Evolutionary conservation across 2,888 invertebrate genomes (phyloP).

Genomic region (Morpho helenor): DNA sequence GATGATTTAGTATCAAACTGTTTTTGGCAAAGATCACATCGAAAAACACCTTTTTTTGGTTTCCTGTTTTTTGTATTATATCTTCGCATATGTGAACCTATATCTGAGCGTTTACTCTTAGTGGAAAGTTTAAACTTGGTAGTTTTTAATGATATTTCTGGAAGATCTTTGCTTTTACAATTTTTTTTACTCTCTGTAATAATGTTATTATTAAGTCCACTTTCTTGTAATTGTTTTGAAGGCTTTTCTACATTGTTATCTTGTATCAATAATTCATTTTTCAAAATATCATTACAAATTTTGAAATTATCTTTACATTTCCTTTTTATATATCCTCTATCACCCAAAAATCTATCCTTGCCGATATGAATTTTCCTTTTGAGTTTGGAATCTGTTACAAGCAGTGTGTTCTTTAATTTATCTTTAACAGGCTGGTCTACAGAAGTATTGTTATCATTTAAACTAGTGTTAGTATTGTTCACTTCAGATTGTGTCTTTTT

Average conservation of each 20-base stretch:
- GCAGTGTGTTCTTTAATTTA: constrained; percentile 19
- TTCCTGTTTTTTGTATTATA: constrained; percentile 13
- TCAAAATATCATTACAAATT: constrained; percentile 53
- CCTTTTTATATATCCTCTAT: constrained; percentile 40
- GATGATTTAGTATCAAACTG: constrained; percentile 82
- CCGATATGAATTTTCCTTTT: constrained; percentile 19
- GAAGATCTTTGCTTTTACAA: constrained; percentile 20
- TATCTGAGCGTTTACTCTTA: constrained; percentile 8
- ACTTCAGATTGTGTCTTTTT: constrained; percentile 34
- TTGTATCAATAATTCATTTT: constrained; percentile 55
- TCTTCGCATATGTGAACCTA: constrained; percentile 2
- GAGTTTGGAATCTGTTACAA: constrained; percentile 21
- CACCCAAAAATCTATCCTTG: constrained; percentile 31
- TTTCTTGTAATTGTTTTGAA: constrained; percentile 21
- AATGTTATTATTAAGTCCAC: constrained; percentile 68
- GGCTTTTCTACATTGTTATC: constrained; percentile 28
- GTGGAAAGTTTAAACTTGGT: not conserved
- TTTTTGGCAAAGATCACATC: constrained; percentile 82
- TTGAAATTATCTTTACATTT: constrained; percentile 41
- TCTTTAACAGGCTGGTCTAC: constrained; percentile 13
- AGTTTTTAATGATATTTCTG: constrained; percentile 31
- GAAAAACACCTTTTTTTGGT: constrained; percentile 31
- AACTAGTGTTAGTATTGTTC: too few relatives aligned
- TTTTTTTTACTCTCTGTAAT: constrained; percentile 39
- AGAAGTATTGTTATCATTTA: constrained; percentile 34